Base-by-base conservation (phyloP, 2,113 vertebrate genomes). In the Anoura caudifer region DNA sequence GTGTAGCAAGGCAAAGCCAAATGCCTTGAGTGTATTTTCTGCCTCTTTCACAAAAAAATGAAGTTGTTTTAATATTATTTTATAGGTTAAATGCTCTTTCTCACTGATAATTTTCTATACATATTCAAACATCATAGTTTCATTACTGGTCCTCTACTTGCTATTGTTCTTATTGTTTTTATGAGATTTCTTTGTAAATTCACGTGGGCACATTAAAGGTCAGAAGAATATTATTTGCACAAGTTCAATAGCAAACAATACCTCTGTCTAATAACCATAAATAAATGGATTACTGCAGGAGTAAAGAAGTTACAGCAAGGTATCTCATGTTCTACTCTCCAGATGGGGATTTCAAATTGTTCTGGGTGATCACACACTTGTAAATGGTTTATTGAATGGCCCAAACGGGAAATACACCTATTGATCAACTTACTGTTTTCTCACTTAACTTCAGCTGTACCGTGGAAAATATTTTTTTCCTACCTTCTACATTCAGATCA, bases 201-300 rank as follows among this genome's bases (percentile, higher is more conserved):
- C 16, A 73, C 41, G n/a, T 82, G 24, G 28, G 17, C 70, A 26
- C 16, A 33, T 24, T 85, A 67, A 90, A 69, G 73, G 50, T 61
- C 89, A 70, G 15, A 76, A 59, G 43, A 22, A 69, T 67, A 52
- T 61, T 69, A 26, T 24, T 94, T 75, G 63, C 54, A 9, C 54
- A 90, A 90, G 38, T 77, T 94, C 41, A 56, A 45, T 15, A 85
- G 81, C 38, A 88, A 96, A 85, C 16, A 69, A 43, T 63, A 20
- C 67, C 56, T 91, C 56, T 59, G 5, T 85, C 84, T 85, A 45
- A 84, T 70, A 92, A 90, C 69, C 84, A 65, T 75, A 94, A 91
- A 79, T 75, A 92, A 79, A n/a, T 94, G n/a, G 50, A 81, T 83
- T 77, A 3, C n/a, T 73, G 20, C 0, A 16, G 14, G 59, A 43